These are phyloP conservation scores for Sisor rabdophorus DNA, from an alignment of 2,113 vertebrate genomes.

Conservation along the genomic window DNA sequence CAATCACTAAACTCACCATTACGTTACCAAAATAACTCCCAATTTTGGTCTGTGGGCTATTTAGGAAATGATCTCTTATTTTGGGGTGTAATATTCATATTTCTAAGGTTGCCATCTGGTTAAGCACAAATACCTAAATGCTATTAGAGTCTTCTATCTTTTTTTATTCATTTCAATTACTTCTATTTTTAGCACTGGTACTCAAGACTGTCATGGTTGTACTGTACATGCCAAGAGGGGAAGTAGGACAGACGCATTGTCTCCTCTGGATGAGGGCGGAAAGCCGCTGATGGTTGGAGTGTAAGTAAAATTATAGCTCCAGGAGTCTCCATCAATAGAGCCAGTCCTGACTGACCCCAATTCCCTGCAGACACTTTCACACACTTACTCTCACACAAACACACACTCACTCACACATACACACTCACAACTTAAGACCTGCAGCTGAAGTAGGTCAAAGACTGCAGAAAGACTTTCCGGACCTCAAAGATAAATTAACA, in stretches of 20 bases:
- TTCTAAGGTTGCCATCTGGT: neutral
- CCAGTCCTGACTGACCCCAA: constrained; percentile 28
- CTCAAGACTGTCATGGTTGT: neutral
- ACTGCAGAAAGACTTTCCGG: constrained; percentile 21
- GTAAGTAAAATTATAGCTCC: constrained; percentile 34
- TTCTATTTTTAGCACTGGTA: neutral
- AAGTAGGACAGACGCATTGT: constrained; percentile 17
- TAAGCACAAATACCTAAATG: neutral
- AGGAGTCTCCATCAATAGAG: constrained; percentile 17
- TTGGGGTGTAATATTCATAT: constrained; percentile 12
- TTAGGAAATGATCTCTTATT: neutral
- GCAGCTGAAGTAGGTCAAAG: constrained; percentile 34
- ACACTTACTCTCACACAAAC: constrained; percentile 2
- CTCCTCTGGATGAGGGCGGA: neutral
- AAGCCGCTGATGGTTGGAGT: constrained; percentile 18
- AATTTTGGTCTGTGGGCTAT: neutral
- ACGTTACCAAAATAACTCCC: constrained; percentile 5
- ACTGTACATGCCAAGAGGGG: neutral
- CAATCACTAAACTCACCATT: neutral
- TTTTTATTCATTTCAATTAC: neutral
- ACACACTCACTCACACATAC: constrained; percentile 24
- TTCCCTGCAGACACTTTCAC: constrained; percentile 16
- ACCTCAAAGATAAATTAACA: neutral
- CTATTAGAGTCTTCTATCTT: neutral
- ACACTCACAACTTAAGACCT: constrained; percentile 2